Evolutionary conservation across 2,113 vertebrate genomes (phyloP), one percentile per base, ranked within the genome.

Genomic region (Cromileptes altivelis): DNA sequence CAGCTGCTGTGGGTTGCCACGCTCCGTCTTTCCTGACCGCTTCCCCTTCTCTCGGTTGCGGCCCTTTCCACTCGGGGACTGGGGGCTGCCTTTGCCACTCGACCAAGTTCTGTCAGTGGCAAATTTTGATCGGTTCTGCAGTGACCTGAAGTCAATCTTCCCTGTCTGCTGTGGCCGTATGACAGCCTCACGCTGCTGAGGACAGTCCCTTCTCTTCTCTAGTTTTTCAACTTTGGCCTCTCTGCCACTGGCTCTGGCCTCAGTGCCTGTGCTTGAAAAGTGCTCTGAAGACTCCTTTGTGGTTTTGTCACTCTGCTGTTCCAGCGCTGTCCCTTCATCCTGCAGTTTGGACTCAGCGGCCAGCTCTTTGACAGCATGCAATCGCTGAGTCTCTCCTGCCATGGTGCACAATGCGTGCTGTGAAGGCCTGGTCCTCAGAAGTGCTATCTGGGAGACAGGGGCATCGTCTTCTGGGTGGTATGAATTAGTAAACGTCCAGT

Each of bases 301-400:
- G 64, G 17, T 94, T 94, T 96, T 96, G 79, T 95, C 94, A 83
- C 91, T 91, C 50, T 95, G 95, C 72, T 94, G 93, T 89, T 97
- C 96, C n/a, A 94, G 88, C 87, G 90, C 82, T 1, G 94, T 89
- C 73, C 94, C 95, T 90, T 97, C 95, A 88, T 95, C 86, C 37
- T 96, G 94, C 86, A 95, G 94, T 92, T 95, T 96, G 91, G 93
- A 94, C 90, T 94, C 94, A 62, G 88, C 62, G 89, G 96, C 95
- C 73, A 95, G 90, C 84, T 96, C 91, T 68, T 95, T 90, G 89
- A 96, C 93, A 84, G 93, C 90, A 80, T 95, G 96, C 89, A 91
- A 95, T 94, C 94, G 96, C 95, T 96, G 96, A 94, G 94, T 96
- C 94, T 97, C 97, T 96, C 97, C 96, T 85, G 97, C 97, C 97